Percentiles rank a stretch among this genome's conserved stretches.
Conservation (phyloP, 2,113 vertebrate species). For the Platichthys flesus region DNA sequence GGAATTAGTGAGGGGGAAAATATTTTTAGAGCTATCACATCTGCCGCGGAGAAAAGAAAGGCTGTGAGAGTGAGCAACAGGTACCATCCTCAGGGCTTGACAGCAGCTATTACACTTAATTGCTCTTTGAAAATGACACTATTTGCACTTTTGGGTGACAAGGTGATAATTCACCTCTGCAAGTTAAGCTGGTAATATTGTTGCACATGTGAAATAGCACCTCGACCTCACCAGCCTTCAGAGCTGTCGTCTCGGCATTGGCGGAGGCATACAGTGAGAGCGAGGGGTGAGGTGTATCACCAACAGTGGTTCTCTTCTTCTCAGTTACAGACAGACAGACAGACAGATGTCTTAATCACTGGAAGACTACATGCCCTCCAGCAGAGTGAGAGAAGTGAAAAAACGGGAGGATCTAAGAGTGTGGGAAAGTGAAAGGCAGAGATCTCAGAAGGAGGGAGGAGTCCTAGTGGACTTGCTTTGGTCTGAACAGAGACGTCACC, state of each 20-base stretch:
- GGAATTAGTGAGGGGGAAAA: slow-evolving; percentile 76
- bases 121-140: slow-evolving; percentile 89
- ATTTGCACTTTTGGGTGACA: slow-evolving; percentile 91
- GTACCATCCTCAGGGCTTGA: slow-evolving; percentile 87
- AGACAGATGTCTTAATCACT: slow-evolving; percentile 74
- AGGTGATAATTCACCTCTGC: slow-evolving; percentile 94
- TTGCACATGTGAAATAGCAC: slow-evolving; percentile 84
- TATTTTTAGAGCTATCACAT: slow-evolving; percentile 82
- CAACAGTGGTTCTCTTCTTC: slow-evolving; percentile 53
- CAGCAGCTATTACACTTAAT: slow-evolving; percentile 95
- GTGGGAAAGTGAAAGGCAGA: slow-evolving; percentile 67
- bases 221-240: slow-evolving; percentile 78
- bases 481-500: background rate
- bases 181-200: slow-evolving; percentile 90
- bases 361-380: slow-evolving; percentile 63
- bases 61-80: slow-evolving; percentile 85
- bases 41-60: slow-evolving; percentile 75
- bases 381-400: slow-evolving; percentile 52
- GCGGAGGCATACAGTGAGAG: slow-evolving; percentile 58
- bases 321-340: slow-evolving; percentile 54
- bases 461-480: slow-evolving; percentile 21
- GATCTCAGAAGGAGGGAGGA: slow-evolving; percentile 25
- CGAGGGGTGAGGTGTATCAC: slow-evolving; percentile 67
- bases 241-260: slow-evolving; percentile 74
- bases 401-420: slow-evolving; percentile 60